Conservation (phyloP, 2,888 invertebrate species). For the Drosophila histrio region DNA sequence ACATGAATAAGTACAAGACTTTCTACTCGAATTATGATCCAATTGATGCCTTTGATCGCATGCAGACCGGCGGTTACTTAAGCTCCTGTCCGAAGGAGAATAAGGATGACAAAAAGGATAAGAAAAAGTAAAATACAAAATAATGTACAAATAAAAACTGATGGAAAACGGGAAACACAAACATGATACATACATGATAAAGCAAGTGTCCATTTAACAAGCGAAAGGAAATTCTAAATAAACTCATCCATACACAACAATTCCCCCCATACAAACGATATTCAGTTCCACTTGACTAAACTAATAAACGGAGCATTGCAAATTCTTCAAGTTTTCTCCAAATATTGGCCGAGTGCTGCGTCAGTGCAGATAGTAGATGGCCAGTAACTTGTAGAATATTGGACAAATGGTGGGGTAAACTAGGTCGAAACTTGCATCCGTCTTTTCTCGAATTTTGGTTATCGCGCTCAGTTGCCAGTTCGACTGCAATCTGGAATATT, state of each 20-base stretch:
- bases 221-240: slow-evolving; percentile 28
- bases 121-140: slow-evolving; percentile 35
- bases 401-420: no score
- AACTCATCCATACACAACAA: not conserved
- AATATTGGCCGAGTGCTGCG: no score
- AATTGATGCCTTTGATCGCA: slow-evolving; percentile 60
- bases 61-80: slow-evolving; percentile 47
- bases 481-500: no score
- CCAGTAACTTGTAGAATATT: not conserved
- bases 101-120: slow-evolving; percentile 22
- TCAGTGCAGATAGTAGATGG: no score
- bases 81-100: slow-evolving; percentile 26
- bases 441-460: no score
- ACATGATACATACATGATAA: not conserved
- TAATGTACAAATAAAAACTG: not conserved
- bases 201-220: not conserved
- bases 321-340: slow-evolving; percentile 10
- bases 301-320: slow-evolving; percentile 60
- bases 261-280: not conserved
- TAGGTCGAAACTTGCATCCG: no score
- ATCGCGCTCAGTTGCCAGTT: no score
- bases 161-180: not conserved
- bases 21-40: slow-evolving; percentile 63
- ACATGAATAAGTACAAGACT: slow-evolving; percentile 28
- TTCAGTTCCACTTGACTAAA: not conserved